These are phyloP conservation scores for Standfussiana lucernea DNA, from an alignment of 2,888 invertebrate species.

Conservation along the genomic window DNA sequence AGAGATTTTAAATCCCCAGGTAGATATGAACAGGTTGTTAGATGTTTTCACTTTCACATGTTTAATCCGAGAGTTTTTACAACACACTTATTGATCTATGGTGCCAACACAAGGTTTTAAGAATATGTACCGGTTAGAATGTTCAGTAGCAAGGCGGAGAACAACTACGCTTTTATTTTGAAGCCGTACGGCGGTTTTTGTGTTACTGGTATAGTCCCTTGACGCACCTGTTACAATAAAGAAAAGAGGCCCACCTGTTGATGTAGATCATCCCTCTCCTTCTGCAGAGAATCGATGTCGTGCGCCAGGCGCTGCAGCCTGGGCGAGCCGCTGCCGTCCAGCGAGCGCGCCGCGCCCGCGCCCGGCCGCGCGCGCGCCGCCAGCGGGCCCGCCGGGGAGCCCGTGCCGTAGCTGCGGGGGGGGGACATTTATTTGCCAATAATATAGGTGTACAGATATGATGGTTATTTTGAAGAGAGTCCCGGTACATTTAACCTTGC, in stretches of 20 bases:
- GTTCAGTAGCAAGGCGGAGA: not conserved
- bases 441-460: too few species aligned
- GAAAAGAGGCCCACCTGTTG: conserved; percentile 90
- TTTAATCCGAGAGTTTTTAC: not conserved
- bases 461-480: too few species aligned
- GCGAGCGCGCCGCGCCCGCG: conserved; percentile 65
- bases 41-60: not conserved
- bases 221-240: too few species aligned
- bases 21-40: not conserved
- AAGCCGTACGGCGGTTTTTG: not conserved
- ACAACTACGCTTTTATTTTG: not conserved
- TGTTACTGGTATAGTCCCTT: not conserved
- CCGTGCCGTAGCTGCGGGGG: conserved; percentile 81
- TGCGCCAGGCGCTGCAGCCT: conserved; percentile 87
- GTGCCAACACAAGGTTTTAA: not conserved
- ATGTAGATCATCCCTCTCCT: conserved; percentile 93
- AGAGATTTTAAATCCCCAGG: not conserved
- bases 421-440: too few species aligned
- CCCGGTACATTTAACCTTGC: too few species aligned
- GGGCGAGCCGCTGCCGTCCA: conserved; percentile 72
- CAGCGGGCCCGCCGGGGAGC: conserved; percentile 63
- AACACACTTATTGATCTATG: not conserved
- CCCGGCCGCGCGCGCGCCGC: conserved; percentile 22
- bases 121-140: not conserved
- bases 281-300: conserved; percentile 92